These are phyloP conservation scores for Hedychridium roseum DNA, from an alignment of 2,888 invertebrate species.

Conservation along the genomic window DNA sequence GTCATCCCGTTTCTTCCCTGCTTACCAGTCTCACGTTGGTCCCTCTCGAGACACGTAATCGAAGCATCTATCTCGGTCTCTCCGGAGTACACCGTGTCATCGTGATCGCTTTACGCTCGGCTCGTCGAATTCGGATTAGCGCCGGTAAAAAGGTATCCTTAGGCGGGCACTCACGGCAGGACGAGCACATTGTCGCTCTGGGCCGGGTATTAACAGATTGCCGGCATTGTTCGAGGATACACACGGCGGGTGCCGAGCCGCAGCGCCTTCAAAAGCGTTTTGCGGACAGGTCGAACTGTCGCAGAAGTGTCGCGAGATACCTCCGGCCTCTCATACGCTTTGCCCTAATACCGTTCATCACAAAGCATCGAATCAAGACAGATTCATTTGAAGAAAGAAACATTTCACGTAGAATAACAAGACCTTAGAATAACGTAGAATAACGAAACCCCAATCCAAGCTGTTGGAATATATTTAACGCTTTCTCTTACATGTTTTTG, in stretches of 20 bases:
- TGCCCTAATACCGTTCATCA: too few relatives aligned
- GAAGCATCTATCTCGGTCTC: too few relatives aligned
- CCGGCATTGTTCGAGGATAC: conserved; percentile 41
- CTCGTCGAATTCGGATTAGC: conserved; percentile 56
- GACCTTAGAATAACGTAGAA: too few relatives aligned
- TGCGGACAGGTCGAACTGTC: conserved; percentile 29
- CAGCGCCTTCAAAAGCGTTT: conserved; percentile 41
- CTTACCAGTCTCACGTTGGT: too few relatives aligned
- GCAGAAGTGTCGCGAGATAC: conserved; percentile 42
- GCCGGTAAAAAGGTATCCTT: conserved; percentile 60
- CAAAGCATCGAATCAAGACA: too few relatives aligned
- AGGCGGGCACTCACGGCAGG: conserved; percentile 52
- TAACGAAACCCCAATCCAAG: too few relatives aligned
- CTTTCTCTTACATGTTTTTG: too few relatives aligned
- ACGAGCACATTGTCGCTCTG: conserved; percentile 51
- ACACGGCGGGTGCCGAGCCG: conserved; percentile 31
- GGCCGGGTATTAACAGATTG: conserved; percentile 57
- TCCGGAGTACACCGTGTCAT: conserved; percentile 46
- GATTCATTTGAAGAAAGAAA: too few relatives aligned
- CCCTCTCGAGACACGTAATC: too few relatives aligned
- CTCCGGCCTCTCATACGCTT: conserved; percentile 45
- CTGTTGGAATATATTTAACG: too few relatives aligned
- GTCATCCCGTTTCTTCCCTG: too few relatives aligned
- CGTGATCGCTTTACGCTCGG: conserved; percentile 51
- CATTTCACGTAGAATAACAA: too few relatives aligned